Percentiles rank a stretch among this genome's conserved stretches.
Evolutionary conservation across 30 jellyfish, hydroid and myxozoan species (phyloP).

Genomic region (Turritopsis rubra): DNA sequence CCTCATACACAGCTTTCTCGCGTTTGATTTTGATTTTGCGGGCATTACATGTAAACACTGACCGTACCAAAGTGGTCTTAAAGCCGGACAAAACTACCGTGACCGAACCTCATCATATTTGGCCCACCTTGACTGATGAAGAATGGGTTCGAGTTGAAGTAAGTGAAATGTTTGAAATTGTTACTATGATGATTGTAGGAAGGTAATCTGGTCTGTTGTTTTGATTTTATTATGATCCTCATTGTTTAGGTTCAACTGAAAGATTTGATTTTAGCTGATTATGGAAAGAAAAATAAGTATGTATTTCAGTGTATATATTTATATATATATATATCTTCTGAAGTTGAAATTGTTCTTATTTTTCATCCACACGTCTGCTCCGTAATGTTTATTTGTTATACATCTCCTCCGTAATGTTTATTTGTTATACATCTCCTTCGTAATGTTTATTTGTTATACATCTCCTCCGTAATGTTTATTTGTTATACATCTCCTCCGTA

Average conservation of each 20-base stretch:
- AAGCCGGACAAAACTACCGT: conserved; percentile 99
- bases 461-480: no score
- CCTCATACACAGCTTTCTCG: conserved; percentile 99
- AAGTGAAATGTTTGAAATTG: not conserved
- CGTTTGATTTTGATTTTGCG: conserved; percentile 89
- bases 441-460: no score
- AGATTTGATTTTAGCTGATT: conserved; percentile 98
- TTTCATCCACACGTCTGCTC: no score
- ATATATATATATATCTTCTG: no score
- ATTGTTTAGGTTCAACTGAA: conserved; percentile 75
- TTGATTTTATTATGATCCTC: not conserved
- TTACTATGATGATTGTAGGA: not conserved
- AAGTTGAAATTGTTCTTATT: no score
- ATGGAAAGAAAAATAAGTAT: conserved; percentile 98
- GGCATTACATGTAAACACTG: conserved; percentile 98
- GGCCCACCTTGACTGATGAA: conserved; percentile 99
- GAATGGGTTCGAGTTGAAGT: conserved; percentile 99
- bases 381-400: no score
- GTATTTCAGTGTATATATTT: conserved; percentile 1
- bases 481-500: no score
- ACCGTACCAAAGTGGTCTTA: conserved; percentile 93
- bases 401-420: no score
- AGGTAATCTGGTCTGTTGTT: no score
- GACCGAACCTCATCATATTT: conserved; percentile 98
- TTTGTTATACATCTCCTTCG: no score